Percentiles rank a stretch among this genome's conserved stretches.
Evolutionary conservation across 2,888 invertebrate species (phyloP).

Genomic region (Nomada fucata): DNA sequence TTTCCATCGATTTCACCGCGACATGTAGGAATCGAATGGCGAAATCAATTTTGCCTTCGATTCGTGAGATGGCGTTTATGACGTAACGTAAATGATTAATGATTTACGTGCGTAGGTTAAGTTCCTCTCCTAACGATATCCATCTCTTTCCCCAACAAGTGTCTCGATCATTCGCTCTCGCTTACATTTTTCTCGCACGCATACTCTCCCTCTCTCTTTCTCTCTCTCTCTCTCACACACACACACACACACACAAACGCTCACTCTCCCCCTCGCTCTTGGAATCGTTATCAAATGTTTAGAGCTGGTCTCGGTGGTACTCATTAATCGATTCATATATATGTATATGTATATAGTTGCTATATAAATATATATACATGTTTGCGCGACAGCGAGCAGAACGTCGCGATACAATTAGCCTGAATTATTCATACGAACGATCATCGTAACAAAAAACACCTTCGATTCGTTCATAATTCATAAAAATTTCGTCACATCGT

Average conservation of each 20-base stretch:
- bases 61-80: slow-evolving; percentile 76
- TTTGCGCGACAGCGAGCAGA: slow-evolving; percentile 43
- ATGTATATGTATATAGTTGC: slow-evolving; percentile 46
- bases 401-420: slow-evolving; percentile 29
- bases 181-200: not conserved
- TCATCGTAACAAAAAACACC: slow-evolving; percentile 58
- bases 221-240: not conserved
- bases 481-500: slow-evolving; percentile 37
- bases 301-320: slow-evolving; percentile 32
- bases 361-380: slow-evolving; percentile 63
- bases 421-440: slow-evolving; percentile 56
- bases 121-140: slow-evolving; percentile 28
- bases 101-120: slow-evolving; percentile 59
- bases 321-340: slow-evolving; percentile 60
- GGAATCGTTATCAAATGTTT: slow-evolving; percentile 51
- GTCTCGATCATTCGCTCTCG: slow-evolving; percentile 7
- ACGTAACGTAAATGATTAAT: slow-evolving; percentile 70
- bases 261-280: slow-evolving; percentile 10
- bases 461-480: slow-evolving; percentile 43
- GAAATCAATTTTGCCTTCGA: slow-evolving; percentile 74
- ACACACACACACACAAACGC: not conserved
- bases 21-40: slow-evolving; percentile 66
- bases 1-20: slow-evolving; percentile 65
- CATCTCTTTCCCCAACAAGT: slow-evolving; percentile 20
- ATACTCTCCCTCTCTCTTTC: slow-evolving; percentile 4